phyloP scores from a whole-genome alignment of 2,888 invertebrate genomes.

The Cataglyphis livida region DNA sequence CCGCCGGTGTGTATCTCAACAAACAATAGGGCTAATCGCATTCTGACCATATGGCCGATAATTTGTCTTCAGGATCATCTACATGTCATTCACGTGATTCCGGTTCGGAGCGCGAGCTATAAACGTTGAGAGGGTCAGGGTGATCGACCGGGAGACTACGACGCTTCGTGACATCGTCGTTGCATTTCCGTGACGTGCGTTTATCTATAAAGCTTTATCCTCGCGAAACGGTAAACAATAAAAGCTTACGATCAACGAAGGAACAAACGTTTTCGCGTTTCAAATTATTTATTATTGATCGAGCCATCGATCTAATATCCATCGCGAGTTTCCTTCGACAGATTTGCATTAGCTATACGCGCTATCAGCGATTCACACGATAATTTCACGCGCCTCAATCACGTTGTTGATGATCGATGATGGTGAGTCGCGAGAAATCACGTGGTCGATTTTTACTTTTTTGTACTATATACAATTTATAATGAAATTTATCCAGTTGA shows the following conservation, averaged over 20 bases:
- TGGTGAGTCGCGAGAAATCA: conserved; percentile 27
- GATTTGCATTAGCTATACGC: not conserved
- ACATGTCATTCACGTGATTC: conserved; percentile 16
- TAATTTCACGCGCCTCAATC: conserved; percentile 11
- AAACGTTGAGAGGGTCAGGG: conserved; percentile 55
- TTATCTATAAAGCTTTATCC: not conserved
- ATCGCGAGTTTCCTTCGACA: not conserved
- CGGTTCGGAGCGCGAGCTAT: conserved; percentile 25
- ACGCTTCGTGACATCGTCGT: conserved; percentile 22
- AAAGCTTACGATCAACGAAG: not conserved
- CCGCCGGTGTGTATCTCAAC: conserved; percentile 8
- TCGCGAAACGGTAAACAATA: not conserved
- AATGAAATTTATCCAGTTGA: conserved; percentile 20
- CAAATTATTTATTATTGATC: conserved; percentile 9
- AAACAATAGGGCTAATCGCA: conserved; percentile 1
- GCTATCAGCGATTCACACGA: not conserved
- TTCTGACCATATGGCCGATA: conserved; percentile 6
- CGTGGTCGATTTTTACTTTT: conserved; percentile 31
- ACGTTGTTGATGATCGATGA: conserved; percentile 44
- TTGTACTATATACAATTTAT: conserved; percentile 23
- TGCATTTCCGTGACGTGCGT: conserved; percentile 11
- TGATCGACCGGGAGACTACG: conserved; percentile 53
- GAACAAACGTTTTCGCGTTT: not conserved
- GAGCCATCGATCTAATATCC: not conserved
- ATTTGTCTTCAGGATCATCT: not conserved